Percentiles rank a stretch among this genome's conserved stretches.
These are phyloP conservation scores for Eupithecia abbreviata DNA, from an alignment of 2,888 invertebrate species.

Conservation along the genomic window DNA sequence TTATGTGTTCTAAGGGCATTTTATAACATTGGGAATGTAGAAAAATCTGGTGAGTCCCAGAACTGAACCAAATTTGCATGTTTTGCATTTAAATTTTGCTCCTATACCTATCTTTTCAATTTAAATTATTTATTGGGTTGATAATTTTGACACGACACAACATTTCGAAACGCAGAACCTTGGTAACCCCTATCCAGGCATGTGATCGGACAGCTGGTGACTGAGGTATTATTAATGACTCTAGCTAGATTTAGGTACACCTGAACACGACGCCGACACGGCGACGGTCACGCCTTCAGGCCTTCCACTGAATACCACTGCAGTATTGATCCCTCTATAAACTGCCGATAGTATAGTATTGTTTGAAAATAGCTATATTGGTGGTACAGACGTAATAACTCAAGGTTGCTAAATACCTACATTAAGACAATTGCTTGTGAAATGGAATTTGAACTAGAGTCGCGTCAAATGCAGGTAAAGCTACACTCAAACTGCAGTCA, in stretches of 20 bases:
- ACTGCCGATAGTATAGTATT: neutral
- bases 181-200: neutral
- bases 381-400: neutral
- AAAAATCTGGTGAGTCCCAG: neutral
- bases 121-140: neutral
- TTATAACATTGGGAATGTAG: neutral
- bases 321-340: slow-evolving; percentile 3
- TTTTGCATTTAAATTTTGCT: neutral
- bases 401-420: neutral
- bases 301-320: neutral
- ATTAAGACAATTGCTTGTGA: neutral
- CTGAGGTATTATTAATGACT: slow-evolving; percentile 64
- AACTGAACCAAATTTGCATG: neutral
- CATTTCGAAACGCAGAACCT: neutral
- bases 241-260: slow-evolving; percentile 47
- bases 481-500: neutral
- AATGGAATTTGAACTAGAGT: neutral
- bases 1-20: too few species aligned
- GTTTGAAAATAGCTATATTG: neutral
- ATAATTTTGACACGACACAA: neutral
- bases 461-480: neutral
- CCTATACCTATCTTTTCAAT: neutral
- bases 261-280: neutral
- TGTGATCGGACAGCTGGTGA: slow-evolving; percentile 57
- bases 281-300: neutral